Conservation (phyloP, 2,888 invertebrate species). For the Tupiocoris notatus region DNA sequence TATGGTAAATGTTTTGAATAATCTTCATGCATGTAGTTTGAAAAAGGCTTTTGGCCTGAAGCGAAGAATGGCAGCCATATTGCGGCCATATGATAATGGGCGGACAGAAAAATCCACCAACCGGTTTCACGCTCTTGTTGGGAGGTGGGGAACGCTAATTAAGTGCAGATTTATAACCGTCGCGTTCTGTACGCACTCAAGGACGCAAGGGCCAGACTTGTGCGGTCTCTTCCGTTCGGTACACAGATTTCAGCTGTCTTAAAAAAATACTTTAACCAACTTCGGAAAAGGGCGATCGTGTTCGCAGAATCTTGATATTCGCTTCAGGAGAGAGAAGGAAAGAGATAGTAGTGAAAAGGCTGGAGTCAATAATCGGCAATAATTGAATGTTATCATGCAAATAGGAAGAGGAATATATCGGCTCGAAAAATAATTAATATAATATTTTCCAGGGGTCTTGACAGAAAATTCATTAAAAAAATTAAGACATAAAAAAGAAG, state of each 20-base stretch:
- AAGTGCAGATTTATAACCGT: constrained; percentile 5
- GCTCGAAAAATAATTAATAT: no score
- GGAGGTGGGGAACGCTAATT: not conserved
- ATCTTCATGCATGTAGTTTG: no score
- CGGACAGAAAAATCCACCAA: not conserved
- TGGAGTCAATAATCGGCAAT: not conserved
- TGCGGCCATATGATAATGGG: not conserved
- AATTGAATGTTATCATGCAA: no score
- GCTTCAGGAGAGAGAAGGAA: not conserved
- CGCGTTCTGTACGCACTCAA: not conserved
- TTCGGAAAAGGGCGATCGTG: no score
- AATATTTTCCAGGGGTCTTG: no score
- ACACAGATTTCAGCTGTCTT: no score
- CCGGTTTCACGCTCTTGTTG: not conserved
- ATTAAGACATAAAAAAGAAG: no score
- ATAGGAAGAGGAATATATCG: no score
- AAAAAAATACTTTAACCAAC: no score
- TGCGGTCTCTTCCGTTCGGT: not conserved
- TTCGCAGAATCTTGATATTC: no score
- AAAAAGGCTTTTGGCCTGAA: not conserved
- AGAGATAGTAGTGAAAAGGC: not conserved
- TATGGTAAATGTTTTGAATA: no score
- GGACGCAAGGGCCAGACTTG: not conserved
- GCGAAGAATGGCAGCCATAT: constrained; percentile 3
- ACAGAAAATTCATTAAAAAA: not conserved